Percentiles rank a stretch among this genome's conserved stretches.
Evolutionary conservation across 1,140 invertebrate genomes (phyloP).

Genomic region (Formica exsecta): DNA sequence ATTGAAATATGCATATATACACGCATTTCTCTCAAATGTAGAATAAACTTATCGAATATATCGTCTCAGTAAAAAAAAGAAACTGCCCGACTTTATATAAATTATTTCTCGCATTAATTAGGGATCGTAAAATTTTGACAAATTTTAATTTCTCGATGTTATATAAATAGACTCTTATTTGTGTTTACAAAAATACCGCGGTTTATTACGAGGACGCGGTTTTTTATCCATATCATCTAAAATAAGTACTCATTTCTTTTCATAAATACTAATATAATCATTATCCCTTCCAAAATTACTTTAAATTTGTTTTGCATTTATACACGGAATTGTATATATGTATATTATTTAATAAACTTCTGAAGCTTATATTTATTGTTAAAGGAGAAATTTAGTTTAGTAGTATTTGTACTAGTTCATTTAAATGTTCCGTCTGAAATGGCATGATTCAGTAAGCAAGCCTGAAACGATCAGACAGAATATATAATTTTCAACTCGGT

Average conservation of each 20-base stretch:
- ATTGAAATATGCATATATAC: background rate
- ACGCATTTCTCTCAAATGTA: background rate
- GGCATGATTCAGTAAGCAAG: conserved; percentile 27
- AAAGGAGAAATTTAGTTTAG: conserved; percentile 15
- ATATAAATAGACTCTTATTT: conserved; percentile 2
- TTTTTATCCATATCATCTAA: background rate
- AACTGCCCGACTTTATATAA: too few species aligned
- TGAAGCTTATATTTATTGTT: background rate
- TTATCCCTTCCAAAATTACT: background rate
- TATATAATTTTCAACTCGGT: conserved; percentile 29
- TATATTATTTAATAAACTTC: background rate
- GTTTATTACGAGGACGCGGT: too few species aligned
- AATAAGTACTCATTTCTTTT: background rate
- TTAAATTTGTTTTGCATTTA: background rate
- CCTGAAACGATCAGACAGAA: conserved; percentile 41
- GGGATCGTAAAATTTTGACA: too few species aligned
- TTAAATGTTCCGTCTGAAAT: conserved; percentile 4
- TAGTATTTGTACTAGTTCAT: conserved; percentile 9
- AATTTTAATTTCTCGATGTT: background rate
- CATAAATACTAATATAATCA: background rate
- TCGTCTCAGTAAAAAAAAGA: background rate
- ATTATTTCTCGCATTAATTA: too few species aligned
- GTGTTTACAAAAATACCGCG: background rate
- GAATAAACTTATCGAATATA: background rate
- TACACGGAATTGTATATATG: background rate